A percentile compares a stretch with the other conserved stretches of the same genome.
These are phyloP conservation scores for Nerophis ophidion DNA, from an alignment of 2,113 vertebrate species.

Conservation along the genomic window DNA sequence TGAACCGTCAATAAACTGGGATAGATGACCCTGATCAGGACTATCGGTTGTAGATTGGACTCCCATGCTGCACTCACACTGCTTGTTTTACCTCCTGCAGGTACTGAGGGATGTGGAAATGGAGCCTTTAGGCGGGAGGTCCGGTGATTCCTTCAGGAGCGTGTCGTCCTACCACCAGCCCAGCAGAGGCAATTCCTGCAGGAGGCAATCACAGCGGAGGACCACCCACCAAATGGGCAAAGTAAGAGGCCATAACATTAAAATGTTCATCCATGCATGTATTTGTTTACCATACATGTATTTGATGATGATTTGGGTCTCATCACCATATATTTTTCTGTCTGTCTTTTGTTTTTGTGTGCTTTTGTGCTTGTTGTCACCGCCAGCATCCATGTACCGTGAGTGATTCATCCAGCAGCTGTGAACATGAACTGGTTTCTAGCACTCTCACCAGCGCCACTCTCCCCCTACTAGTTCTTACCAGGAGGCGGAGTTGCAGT, in stretches of 20 bases:
- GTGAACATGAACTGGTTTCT: conserved; percentile 55
- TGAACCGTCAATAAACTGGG: too few species aligned
- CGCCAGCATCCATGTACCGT: conserved; percentile 30
- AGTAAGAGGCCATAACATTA: conserved; percentile 37
- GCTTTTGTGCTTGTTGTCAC: conserved; percentile 4
- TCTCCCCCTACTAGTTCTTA: conserved; percentile 51
- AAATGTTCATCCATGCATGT: conserved; percentile 1
- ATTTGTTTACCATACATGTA: not conserved
- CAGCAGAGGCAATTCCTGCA: conserved; percentile 34
- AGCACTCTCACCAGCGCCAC: conserved; percentile 53
- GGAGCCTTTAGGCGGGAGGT: conserved; percentile 36
- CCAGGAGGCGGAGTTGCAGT: conserved; percentile 49
- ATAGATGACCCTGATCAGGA: too few species aligned
- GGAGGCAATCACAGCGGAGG: conserved; percentile 25
- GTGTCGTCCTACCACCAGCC: conserved; percentile 32
- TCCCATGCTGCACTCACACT: not conserved
- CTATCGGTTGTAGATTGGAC: too few species aligned
- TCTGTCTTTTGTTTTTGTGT: conserved; percentile 8
- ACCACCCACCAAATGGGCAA: conserved; percentile 26
- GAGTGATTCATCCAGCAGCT: conserved; percentile 33
- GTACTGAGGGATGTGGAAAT: conserved; percentile 56
- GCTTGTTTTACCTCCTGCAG: conserved; percentile 27
- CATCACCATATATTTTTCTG: not conserved
- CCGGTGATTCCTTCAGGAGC: conserved; percentile 40
- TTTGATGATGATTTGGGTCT: not conserved